These are phyloP conservation scores for Sphecodes monilicornis DNA, from an alignment of 2,888 invertebrate species.

Conservation along the genomic window DNA sequence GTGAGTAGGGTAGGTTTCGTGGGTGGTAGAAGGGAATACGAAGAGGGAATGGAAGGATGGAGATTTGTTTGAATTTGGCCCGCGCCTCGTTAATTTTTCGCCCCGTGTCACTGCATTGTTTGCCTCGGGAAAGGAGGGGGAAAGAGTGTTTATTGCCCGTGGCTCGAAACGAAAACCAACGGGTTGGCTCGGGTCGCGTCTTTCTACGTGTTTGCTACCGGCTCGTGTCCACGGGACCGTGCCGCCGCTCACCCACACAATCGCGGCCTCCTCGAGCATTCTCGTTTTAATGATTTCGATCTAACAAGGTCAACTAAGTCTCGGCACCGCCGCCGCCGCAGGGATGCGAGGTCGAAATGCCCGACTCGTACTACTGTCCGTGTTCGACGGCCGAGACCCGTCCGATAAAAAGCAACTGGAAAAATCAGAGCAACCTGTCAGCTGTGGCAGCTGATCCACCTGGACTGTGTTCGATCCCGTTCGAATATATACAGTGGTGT, in stretches of 20 bases:
- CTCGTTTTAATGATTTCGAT: constrained; percentile 75
- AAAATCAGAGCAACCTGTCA: neutral
- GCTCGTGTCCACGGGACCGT: constrained; percentile 38
- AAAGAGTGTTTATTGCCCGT: constrained; percentile 71
- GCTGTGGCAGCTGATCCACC: neutral
- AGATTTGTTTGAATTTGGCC: constrained; percentile 68
- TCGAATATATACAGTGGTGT: neutral
- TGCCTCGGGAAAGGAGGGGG: constrained; percentile 31
- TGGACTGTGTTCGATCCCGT: neutral
- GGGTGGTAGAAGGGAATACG: neutral
- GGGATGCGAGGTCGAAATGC: constrained; percentile 23
- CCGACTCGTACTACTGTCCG: constrained; percentile 1
- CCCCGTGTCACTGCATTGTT: constrained; percentile 76
- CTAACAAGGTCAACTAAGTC: constrained; percentile 68
- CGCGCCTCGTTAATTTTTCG: constrained; percentile 78
- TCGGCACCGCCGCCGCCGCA: neutral
- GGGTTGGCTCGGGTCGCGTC: constrained; percentile 31
- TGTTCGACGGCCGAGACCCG: constrained; percentile 38
- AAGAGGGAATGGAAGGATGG: constrained; percentile 34
- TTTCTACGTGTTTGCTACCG: constrained; percentile 28
- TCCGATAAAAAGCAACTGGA: constrained; percentile 2
- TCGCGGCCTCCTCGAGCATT: constrained; percentile 58
- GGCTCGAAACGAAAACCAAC: constrained; percentile 68
- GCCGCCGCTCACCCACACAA: constrained; percentile 39
- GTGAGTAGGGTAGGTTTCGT: neutral